A percentile compares a stretch with the other conserved stretches of the same genome.
These are phyloP conservation scores for Hydrozoanthus gracilis DNA, from an alignment of 92 coral and sea anemone genomes.

Conservation along the genomic window DNA sequence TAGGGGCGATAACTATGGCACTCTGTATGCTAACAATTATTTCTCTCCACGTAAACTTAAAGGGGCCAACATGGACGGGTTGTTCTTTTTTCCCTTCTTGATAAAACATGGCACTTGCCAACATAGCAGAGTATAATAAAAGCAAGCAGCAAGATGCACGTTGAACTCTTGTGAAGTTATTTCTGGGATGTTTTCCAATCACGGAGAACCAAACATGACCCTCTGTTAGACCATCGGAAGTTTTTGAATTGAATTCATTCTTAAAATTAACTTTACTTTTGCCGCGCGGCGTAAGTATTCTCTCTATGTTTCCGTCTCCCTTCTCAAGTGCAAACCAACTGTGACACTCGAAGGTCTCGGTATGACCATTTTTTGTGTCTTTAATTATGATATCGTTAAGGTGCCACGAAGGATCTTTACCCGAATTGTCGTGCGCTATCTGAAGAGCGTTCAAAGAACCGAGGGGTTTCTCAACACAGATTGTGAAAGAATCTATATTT, in stretches of 20 bases:
- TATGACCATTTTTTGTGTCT: not conserved
- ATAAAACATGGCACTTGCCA: conserved; percentile 63
- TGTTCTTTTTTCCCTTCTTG: conserved; percentile 35
- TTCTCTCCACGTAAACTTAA: conserved; percentile 50
- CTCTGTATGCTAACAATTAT: conserved; percentile 51
- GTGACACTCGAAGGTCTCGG: conserved; percentile 37
- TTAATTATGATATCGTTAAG: conserved; percentile 35
- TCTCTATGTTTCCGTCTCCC: conserved; percentile 56
- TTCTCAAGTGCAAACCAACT: conserved; percentile 64
- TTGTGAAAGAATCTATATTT: conserved; percentile 58
- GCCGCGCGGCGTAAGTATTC: not conserved
- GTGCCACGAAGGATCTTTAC: conserved; percentile 51
- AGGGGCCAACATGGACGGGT: conserved; percentile 51
- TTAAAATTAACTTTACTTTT: conserved; percentile 6
- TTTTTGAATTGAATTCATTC: conserved; percentile 34
- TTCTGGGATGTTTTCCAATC: conserved; percentile 50
- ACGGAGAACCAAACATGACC: conserved; percentile 64
- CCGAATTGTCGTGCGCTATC: conserved; percentile 59
- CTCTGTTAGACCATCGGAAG: conserved; percentile 42
- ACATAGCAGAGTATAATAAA: conserved; percentile 48
- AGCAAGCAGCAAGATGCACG: conserved; percentile 55
- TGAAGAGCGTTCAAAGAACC: conserved; percentile 52
- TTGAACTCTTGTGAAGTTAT: conserved; percentile 50
- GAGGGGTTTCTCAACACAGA: conserved; percentile 49
- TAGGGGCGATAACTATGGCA: conserved; percentile 37